Evolutionary conservation across 2,113 vertebrate species (phyloP).

Genomic region (Hippoglossus stenolepis): DNA sequence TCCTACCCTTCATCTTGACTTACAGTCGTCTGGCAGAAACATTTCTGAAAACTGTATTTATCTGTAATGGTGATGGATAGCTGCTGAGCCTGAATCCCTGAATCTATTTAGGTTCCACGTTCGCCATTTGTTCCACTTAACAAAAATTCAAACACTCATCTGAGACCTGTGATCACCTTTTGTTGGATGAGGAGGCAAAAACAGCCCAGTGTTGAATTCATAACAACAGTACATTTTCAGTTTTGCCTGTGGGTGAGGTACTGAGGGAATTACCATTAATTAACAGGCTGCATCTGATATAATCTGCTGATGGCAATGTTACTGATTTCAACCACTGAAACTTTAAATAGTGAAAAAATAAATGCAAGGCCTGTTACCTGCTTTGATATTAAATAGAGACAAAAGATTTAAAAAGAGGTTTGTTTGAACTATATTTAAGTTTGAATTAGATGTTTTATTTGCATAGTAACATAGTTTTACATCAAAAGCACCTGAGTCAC

Average conservation of each 20-base stretch:
- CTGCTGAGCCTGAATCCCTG: background rate
- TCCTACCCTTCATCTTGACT: background rate
- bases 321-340: background rate
- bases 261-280: conserved; percentile 16
- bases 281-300: conserved; percentile 14
- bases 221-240: conserved; percentile 5
- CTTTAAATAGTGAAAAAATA: background rate
- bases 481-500: too few relatives aligned
- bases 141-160: background rate
- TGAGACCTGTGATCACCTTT: background rate
- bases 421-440: too few relatives aligned
- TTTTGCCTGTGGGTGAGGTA: conserved; percentile 21
- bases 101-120: background rate
- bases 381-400: background rate
- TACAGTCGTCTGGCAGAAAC: conserved; percentile 5
- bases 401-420: background rate
- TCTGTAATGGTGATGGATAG: too few relatives aligned
- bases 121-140: background rate
- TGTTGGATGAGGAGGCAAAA: background rate
- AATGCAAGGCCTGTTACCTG: background rate
- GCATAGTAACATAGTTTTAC: too few relatives aligned
- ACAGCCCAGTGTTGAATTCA: background rate
- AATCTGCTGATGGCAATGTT: conserved; percentile 46
- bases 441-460: too few relatives aligned
- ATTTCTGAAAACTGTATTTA: background rate